Percentiles rank a stretch among this genome's conserved stretches.
phyloP scores from a whole-genome alignment of 2,797 vertebrate species.

The Orestias chungarensis region DNA sequence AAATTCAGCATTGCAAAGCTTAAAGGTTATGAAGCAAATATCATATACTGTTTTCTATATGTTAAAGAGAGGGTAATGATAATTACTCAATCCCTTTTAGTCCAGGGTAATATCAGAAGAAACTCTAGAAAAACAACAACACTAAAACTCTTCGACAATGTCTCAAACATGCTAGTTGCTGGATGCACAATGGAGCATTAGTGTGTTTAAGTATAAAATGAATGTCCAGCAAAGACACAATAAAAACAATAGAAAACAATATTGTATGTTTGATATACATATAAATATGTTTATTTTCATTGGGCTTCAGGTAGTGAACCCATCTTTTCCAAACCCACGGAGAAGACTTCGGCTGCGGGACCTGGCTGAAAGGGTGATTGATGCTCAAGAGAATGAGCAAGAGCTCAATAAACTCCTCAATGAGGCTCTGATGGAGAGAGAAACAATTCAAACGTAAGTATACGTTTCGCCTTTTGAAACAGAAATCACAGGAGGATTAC shows the following conservation, averaged over 20 bases:
- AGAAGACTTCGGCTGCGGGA: slow-evolving; percentile 88
- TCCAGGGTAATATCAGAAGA: neutral
- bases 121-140: neutral
- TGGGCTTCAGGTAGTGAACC: slow-evolving; percentile 86
- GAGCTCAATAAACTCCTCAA: slow-evolving; percentile 95
- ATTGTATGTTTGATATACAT: too few relatives aligned
- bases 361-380: slow-evolving; percentile 90
- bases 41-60: neutral
- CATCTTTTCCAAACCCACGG: slow-evolving; percentile 93
- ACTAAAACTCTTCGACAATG: neutral
- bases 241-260: neutral
- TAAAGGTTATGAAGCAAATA: neutral
- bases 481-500: neutral
- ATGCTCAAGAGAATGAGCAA: slow-evolving; percentile 92
- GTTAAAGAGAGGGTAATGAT: neutral
- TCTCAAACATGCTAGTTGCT: neutral
- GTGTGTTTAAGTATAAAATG: neutral
- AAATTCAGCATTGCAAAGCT: too few relatives aligned
- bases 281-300: neutral
- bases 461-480: neutral
- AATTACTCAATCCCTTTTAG: neutral
- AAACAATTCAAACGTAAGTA: slow-evolving; percentile 91
- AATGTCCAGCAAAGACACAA: neutral
- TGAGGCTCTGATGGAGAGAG: slow-evolving; percentile 91
- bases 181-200: neutral